phyloP scores from a whole-genome alignment of 2,888 invertebrate species.

The Podotricha telesiphe region DNA sequence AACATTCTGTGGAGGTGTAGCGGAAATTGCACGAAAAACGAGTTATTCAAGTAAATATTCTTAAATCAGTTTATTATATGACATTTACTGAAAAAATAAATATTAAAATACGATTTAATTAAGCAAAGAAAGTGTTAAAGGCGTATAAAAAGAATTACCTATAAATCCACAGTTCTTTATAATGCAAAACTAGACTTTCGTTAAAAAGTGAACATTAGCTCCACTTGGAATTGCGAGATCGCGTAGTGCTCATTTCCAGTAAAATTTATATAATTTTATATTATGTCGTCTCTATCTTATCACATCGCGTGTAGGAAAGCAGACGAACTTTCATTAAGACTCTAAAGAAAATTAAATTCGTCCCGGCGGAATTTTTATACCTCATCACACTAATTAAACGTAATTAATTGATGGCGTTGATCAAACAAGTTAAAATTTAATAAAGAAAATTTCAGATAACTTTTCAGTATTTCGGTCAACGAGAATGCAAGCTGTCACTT shows the following conservation, averaged over 20 bases:
- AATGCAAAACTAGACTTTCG: no score
- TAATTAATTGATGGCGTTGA: conserved; percentile 61
- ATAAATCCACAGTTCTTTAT: no score
- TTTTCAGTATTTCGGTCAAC: conserved; percentile 29
- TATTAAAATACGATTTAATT: no score
- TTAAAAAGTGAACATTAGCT: background rate
- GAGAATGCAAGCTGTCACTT: conserved; percentile 33
- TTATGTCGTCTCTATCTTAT: conserved; percentile 56
- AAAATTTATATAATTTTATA: conserved; percentile 63
- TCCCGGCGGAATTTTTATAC: conserved; percentile 62
- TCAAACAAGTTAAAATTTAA: conserved; percentile 46
- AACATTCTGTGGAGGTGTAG: conserved; percentile 16
- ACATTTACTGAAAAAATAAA: no score
- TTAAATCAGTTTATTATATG: no score
- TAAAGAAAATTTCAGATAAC: conserved; percentile 35
- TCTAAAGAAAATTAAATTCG: conserved; percentile 70
- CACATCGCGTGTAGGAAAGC: conserved; percentile 50
- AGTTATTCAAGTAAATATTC: background rate
- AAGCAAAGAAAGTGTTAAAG: no score
- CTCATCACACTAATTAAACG: conserved; percentile 62
- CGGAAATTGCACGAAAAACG: conserved; percentile 6
- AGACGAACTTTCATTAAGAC: conserved; percentile 38
- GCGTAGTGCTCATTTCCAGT: background rate
- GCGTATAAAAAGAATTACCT: no score
- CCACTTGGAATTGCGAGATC: background rate